phyloP scores from a whole-genome alignment of 92 coral and sea anemone species.

The Umimayanthus kanabou region DNA sequence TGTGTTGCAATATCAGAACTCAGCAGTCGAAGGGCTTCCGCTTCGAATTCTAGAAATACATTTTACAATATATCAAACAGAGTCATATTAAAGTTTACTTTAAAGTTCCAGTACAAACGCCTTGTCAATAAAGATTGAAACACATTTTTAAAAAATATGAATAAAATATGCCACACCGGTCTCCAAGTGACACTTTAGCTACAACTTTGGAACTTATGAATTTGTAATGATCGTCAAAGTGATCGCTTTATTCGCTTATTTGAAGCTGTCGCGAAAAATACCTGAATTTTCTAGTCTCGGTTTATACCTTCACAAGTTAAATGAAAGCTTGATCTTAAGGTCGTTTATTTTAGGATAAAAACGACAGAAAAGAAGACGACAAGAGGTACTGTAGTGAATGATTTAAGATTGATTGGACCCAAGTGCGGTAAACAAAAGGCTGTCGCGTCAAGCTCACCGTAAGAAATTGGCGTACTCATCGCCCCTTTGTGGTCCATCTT shows the following conservation, averaged over 20 bases:
- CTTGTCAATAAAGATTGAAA: background rate
- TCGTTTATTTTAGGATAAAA: background rate
- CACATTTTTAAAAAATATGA: background rate
- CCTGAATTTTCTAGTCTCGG: background rate
- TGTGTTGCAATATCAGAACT: background rate
- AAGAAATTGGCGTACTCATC: constrained; percentile 94
- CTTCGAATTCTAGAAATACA: background rate
- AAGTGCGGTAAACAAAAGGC: constrained; percentile 42
- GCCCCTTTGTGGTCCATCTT: constrained; percentile 58
- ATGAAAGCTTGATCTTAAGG: background rate
- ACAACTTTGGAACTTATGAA: background rate
- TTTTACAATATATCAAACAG: background rate
- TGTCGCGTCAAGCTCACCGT: constrained; percentile 57
- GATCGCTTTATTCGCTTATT: too few relatives aligned
- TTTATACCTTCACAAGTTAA: background rate
- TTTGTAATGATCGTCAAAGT: background rate
- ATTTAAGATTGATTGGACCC: constrained; percentile 10
- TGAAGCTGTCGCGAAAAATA: background rate
- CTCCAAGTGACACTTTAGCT: background rate
- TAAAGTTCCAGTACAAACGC: too few relatives aligned
- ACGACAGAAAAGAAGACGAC: background rate
- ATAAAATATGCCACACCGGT: constrained; percentile 15
- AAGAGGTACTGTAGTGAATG: background rate
- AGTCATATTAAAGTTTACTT: background rate
- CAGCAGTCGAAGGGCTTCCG: background rate